Percentiles rank a stretch among this genome's conserved stretches.
Conservation (phyloP, 2,113 vertebrate genomes). For the Phyllostomus discolor region DNA sequence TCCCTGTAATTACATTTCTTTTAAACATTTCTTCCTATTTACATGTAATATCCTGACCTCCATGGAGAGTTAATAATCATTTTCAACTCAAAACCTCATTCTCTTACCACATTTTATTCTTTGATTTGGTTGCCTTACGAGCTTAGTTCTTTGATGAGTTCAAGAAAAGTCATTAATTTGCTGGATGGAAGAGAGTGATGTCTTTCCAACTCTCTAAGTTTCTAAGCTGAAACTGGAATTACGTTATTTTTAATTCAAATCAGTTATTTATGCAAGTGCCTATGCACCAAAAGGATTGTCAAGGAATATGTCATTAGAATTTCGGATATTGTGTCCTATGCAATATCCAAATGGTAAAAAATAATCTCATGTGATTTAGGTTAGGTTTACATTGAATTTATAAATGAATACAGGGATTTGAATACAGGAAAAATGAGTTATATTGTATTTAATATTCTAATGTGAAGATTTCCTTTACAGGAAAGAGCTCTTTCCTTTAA, state of each 20-base stretch:
- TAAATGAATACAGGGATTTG: not conserved
- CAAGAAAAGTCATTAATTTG: not conserved
- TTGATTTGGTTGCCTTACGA: not conserved
- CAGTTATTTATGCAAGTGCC: not conserved
- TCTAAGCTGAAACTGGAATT: not conserved
- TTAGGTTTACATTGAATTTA: not conserved
- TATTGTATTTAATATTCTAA: not conserved
- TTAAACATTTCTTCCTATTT: not conserved
- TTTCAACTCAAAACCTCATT: not conserved
- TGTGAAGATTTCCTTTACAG: not conserved
- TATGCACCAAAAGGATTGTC: not conserved
- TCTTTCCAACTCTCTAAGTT: not conserved
- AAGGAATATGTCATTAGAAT: not conserved
- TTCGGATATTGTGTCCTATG: not conserved
- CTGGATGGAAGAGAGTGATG: not conserved
- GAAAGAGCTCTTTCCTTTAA: too few species aligned
- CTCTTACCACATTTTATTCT: not conserved
- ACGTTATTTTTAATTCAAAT: not conserved
- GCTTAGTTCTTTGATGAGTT: not conserved
- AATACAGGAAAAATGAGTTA: not conserved
- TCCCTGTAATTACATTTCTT: not conserved
- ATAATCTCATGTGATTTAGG: not conserved
- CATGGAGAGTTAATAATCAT: not conserved
- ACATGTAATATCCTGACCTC: not conserved
- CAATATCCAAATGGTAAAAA: not conserved